A percentile compares a stretch with the other conserved stretches of the same genome.
Conservation (phyloP, 1,140 invertebrate genomes). For the Thaumatotibia leucotreta region DNA sequence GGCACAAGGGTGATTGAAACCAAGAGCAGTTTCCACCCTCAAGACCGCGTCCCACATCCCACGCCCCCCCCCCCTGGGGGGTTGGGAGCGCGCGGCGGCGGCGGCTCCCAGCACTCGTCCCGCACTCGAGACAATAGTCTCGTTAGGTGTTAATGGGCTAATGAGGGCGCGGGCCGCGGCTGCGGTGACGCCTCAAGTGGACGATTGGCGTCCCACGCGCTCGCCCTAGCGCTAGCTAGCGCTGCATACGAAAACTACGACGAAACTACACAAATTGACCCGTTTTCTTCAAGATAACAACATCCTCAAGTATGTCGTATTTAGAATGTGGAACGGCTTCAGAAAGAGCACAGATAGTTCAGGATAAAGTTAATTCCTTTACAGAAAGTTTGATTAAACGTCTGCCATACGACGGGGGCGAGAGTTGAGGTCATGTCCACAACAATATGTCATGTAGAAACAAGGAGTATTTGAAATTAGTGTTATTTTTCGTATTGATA, state of each 20-base stretch:
- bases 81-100: not conserved
- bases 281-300: not conserved
- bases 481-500: too few relatives aligned
- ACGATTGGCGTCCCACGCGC: slow-evolving; percentile 29
- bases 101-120: not conserved
- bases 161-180: slow-evolving; percentile 1
- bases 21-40: not conserved
- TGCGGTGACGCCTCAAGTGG: slow-evolving; percentile 20
- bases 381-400: too few relatives aligned
- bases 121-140: slow-evolving; percentile 1
- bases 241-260: not conserved
- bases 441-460: too few relatives aligned
- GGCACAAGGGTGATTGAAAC: not conserved
- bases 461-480: too few relatives aligned
- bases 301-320: not conserved
- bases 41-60: not conserved
- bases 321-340: not conserved
- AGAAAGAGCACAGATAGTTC: too few relatives aligned
- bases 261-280: not conserved
- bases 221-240: slow-evolving; percentile 14
- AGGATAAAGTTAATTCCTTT: too few relatives aligned
- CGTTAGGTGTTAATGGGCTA: slow-evolving; percentile 6
- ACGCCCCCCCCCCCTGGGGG: not conserved
- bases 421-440: too few relatives aligned
- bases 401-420: too few relatives aligned